phyloP scores from a whole-genome alignment of 1,140 invertebrate species.

The Cotesia typhae region DNA sequence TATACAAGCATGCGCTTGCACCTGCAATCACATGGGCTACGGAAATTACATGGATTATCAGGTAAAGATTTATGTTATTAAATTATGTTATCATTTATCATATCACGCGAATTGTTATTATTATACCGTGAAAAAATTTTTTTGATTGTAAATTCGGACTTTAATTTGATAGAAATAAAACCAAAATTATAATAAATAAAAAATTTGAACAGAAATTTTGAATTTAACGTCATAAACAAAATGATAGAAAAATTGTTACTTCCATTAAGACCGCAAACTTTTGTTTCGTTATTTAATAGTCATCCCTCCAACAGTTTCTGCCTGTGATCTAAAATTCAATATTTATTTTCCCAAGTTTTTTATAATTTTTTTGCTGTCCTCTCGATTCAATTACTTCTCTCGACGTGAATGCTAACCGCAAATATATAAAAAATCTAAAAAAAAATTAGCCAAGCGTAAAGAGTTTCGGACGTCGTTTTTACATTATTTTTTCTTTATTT shows the following conservation, averaged over 20 bases:
- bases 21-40: constrained; percentile 91
- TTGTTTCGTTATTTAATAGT: too few relatives aligned
- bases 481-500: too few relatives aligned
- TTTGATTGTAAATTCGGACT: too few relatives aligned
- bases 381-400: background rate
- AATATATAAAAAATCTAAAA: background rate
- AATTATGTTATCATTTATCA: too few relatives aligned
- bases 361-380: background rate
- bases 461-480: background rate
- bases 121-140: background rate
- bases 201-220: too few relatives aligned
- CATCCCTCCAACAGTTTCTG: background rate
- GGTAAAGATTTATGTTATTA: constrained; percentile 66
- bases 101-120: background rate
- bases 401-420: background rate
- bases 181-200: too few relatives aligned
- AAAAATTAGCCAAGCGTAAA: constrained; percentile 7
- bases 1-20: constrained; percentile 85
- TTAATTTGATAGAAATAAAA: too few relatives aligned
- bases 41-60: constrained; percentile 91
- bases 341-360: too few relatives aligned
- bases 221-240: too few relatives aligned
- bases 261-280: too few relatives aligned
- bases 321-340: too few relatives aligned
- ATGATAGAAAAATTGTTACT: too few relatives aligned